Conservation (phyloP, 2,797 vertebrate species). For the Peromyscus aztecus region DNA sequence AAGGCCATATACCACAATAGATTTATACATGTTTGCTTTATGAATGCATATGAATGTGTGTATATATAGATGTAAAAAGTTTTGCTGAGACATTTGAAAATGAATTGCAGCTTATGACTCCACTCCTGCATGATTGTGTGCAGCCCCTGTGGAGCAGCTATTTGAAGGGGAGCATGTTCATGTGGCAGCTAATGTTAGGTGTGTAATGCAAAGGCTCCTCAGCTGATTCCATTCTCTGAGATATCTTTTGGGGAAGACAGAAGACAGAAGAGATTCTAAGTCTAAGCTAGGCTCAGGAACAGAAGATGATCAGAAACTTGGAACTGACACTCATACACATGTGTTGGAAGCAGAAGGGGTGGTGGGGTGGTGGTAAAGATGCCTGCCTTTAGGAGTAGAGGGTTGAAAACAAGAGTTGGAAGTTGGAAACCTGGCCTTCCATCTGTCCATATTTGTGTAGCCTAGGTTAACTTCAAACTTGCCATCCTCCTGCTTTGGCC, state of each 20-base stretch:
- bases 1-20: neutral
- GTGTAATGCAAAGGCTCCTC: neutral
- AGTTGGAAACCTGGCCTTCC: neutral
- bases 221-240: neutral
- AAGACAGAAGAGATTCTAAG: neutral
- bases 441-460: neutral
- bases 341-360: neutral
- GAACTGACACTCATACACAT: neutral
- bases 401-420: neutral
- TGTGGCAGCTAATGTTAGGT: neutral
- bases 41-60: neutral
- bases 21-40: neutral
- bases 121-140: neutral
- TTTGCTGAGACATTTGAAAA: slow-evolving; percentile 8
- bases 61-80: neutral
- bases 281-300: neutral
- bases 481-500: neutral
- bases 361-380: neutral
- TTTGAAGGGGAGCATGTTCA: neutral
- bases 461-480: neutral
- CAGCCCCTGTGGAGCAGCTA: neutral
- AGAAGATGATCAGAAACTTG: neutral
- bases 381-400: neutral
- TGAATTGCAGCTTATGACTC: neutral
- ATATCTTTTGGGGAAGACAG: neutral